These are phyloP conservation scores for Panopea generosa DNA, from an alignment of 2,888 invertebrate genomes.

Conservation along the genomic window DNA sequence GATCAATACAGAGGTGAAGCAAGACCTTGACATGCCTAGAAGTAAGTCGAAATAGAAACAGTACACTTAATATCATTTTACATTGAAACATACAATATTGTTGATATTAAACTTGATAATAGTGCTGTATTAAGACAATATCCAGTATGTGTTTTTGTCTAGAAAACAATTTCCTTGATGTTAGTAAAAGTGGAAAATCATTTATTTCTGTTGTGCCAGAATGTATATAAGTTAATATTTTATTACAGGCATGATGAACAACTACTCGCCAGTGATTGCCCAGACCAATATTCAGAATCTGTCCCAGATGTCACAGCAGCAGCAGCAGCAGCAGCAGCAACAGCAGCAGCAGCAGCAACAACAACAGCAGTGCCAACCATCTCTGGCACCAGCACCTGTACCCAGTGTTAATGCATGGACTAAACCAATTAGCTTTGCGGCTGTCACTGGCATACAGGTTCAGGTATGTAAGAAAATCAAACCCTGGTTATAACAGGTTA, in stretches of 20 bases:
- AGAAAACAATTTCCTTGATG: no score
- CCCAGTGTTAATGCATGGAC: constrained; percentile 94
- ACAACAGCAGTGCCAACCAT: constrained; percentile 32
- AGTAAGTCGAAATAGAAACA: constrained; percentile 44
- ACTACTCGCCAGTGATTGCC: constrained; percentile 54
- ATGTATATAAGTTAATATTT: no score
- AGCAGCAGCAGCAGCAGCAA: constrained; percentile 32
- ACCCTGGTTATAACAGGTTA: no score
- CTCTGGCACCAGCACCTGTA: constrained; percentile 85
- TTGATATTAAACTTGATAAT: no score
- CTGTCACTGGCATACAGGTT: constrained; percentile 61
- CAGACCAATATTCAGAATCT: constrained; percentile 53
- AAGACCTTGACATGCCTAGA: constrained; percentile 48
- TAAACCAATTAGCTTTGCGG: constrained; percentile 91
- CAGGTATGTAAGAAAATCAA: constrained; percentile 34
- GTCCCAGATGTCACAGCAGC: constrained; percentile 40
- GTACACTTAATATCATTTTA: no score
- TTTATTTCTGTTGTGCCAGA: no score
- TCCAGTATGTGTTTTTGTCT: no score
- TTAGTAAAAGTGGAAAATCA: no score
- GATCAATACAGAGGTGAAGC: constrained; percentile 50
- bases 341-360: no score
- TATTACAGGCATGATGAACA: constrained; percentile 45
- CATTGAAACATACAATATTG: no score
- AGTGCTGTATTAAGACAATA: no score